Evolutionary conservation across 1,140 invertebrate genomes (phyloP), one percentile per base, ranked within the genome.

Genomic region (Tetramorium parvispinum): DNA sequence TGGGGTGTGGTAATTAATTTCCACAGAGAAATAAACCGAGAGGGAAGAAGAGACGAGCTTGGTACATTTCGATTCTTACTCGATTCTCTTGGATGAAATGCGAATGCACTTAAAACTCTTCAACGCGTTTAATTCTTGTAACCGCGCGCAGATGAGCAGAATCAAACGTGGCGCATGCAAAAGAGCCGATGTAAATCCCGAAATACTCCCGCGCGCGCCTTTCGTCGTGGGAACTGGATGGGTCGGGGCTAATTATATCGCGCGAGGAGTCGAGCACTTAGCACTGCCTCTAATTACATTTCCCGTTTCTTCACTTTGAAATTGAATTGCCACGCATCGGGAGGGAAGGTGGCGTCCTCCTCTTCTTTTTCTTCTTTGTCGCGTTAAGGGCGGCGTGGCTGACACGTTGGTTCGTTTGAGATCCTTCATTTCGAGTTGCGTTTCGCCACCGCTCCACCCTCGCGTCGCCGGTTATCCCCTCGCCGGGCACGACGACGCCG

Each of bases 241-340:
- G 32, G 16, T 55, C 57, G 71, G 21, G 32, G 21, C 63, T 86
- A 86, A 86, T 86, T 86, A 86, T 78, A 85, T 79, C 73, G 51
- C 40, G 37, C 63, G 63, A 79, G 8, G 43, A 2, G 76, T 85
- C 46, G 76, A 86, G 77, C 43, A 78, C 37, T 79, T 78, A 78
- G 51, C 65, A 51, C 75, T 51, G 70, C 65, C 85, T 86, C 77
- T 86, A 86, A 86, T 86, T 86, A 68, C 63, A 86, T 85, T 65
- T 85, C 71, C 27, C 82, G 51, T 85, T 66, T 79, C 32, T 40
- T 78, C 73, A 49, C 59, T 81, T 81, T 85, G 82, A 85, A 86
- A 86, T 68, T 66, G 65, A 79, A 81, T 81, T 66, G 24, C 76
- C 24, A 43, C 83, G 46, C 46, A 68, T 65, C 37, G 46, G 24